A percentile compares a stretch with the other conserved stretches of the same genome.
Evolutionary conservation across 2,888 invertebrate genomes (phyloP).

Genomic region (Dicyrtomina minuta): DNA sequence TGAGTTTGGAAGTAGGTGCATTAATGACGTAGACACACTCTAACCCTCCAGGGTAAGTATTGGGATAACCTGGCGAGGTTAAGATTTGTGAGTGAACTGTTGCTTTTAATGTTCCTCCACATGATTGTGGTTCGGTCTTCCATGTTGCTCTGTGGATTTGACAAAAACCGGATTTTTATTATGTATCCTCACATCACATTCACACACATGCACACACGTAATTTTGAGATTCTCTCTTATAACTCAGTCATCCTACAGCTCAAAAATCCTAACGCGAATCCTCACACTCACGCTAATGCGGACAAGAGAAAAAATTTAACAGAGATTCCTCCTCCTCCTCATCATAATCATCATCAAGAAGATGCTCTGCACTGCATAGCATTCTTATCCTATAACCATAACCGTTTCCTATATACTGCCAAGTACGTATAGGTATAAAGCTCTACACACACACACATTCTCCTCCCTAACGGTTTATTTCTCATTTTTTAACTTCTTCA

Average conservation of each 20-base stretch:
- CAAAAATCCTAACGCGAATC: neutral
- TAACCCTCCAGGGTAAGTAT: conserved; percentile 90
- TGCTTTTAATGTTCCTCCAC: conserved; percentile 83
- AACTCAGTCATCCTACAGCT: neutral
- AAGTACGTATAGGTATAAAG: neutral
- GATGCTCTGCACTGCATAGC: no score
- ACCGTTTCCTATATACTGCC: neutral
- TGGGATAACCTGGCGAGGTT: conserved; percentile 88
- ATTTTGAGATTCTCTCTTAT: neutral
- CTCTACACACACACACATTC: conserved; percentile 12
- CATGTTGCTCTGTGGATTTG: conserved; percentile 70
- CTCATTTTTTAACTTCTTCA: conserved; percentile 21
- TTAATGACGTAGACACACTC: conserved; percentile 92
- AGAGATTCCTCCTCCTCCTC: conserved; percentile 8
- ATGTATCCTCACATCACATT: conserved; percentile 10
- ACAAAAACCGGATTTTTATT: conserved; percentile 30
- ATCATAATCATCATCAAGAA: conserved; percentile 3
- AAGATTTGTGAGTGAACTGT: conserved; percentile 85
- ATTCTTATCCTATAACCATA: no score
- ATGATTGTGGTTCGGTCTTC: conserved; percentile 91
- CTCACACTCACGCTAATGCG: neutral
- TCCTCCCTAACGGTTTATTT: conserved; percentile 25
- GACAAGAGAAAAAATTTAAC: neutral
- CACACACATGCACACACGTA: neutral
- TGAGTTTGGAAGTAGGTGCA: conserved; percentile 85